Base-by-base conservation (phyloP, 1,140 invertebrate genomes). In the Panulirus ornatus region DNA sequence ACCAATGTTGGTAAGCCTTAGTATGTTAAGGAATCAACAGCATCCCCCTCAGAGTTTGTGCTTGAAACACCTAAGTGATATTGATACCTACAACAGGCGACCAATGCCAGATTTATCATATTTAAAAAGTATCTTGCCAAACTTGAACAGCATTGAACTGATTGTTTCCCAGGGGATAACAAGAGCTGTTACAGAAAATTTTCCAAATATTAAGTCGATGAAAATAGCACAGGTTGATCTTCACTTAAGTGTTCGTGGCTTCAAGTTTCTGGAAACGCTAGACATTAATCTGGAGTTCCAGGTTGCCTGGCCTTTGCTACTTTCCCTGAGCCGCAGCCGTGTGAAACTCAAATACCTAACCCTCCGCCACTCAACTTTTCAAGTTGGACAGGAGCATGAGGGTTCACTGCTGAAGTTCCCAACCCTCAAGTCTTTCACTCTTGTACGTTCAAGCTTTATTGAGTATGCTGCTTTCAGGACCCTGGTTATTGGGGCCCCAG, bases 381-480 rank as follows among this genome's bases (percentile, higher is more conserved):
- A 88, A 75, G 73, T 92, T 16, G 90, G 78, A 19, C 83, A 84
- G 8, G 85, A 92, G 22, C 66, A 90, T n/a, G 87, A 92, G 34
- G 63, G 63, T 8, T 30, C 73, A 3, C 66, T 82, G 8, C 79
- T 90, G 19, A 82, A 51, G 51, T 34, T 92, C 8, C 44, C 44
- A 16, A 54, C 51, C 14, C 84, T 92, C 0, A 66, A 58, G 2
- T 88, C 84, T 36, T 90, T 92, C n/a, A 90, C 89, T 1, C 76
- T 92, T 2, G 58, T 92, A 27, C 88, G 89, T n/a, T 91, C 91
- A 1, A 92, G 91, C 44, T 92, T 92, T 71, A 91, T 92, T 34
- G 91, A 92, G 71, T 92, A 84, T 54, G 83, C 70, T 14, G 91
- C 91, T 22, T 82, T 92, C n/a, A 79, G 75, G n/a, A 66, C 63